phyloP scores from a whole-genome alignment of 2,797 vertebrate genomes.

The Carapus acus region DNA sequence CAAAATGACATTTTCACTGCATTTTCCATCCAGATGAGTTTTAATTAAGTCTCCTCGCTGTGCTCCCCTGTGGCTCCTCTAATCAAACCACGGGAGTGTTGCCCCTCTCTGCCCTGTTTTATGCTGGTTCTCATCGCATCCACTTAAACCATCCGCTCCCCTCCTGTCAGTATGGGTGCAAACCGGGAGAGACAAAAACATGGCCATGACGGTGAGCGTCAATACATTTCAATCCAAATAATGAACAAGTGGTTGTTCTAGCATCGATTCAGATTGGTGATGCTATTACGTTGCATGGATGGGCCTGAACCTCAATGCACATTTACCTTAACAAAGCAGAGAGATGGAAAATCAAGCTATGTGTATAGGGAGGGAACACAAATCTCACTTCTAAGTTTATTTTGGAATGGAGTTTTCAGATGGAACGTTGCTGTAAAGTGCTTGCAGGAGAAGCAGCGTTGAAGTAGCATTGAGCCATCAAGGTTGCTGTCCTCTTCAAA shows the following conservation, averaged over 20 bases:
- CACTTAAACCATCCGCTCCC: conserved; percentile 28
- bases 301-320: conserved; percentile 22
- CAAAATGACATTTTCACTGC: conserved; percentile 54
- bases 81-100: conserved; percentile 67
- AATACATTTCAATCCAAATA: conserved; percentile 34
- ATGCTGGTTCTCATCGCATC: conserved; percentile 49
- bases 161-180: conserved; percentile 28
- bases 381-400: conserved; percentile 5
- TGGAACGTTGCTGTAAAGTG: not conserved
- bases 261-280: conserved; percentile 64
- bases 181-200: conserved; percentile 29
- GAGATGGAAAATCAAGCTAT: conserved; percentile 5
- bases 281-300: conserved; percentile 50
- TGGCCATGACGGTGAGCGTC: conserved; percentile 18
- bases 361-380: conserved; percentile 13
- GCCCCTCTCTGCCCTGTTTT: conserved; percentile 41
- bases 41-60: conserved; percentile 71
- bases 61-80: conserved; percentile 63
- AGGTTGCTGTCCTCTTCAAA: too few relatives aligned
- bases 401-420: not conserved
- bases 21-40: conserved; percentile 73
- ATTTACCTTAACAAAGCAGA: conserved; percentile 30
- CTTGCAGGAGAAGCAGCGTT: not conserved
- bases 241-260: conserved; percentile 52
- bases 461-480: too few relatives aligned